Conservation (phyloP, 1,140 invertebrate species). For the Monochamus saltuarius region DNA sequence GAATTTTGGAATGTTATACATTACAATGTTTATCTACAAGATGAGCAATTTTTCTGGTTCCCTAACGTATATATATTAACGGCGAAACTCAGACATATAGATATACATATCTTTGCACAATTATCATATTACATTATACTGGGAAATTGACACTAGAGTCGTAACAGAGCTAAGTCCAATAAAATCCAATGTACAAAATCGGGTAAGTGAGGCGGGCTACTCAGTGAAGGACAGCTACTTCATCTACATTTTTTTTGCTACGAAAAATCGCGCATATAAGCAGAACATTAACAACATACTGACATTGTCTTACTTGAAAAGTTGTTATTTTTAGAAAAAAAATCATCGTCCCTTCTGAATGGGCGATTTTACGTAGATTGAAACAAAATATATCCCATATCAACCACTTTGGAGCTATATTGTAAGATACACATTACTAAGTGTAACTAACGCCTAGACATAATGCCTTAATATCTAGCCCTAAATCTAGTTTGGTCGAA, state of each 20-base stretch:
- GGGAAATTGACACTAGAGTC: constrained; percentile 39
- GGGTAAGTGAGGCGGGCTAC: constrained; percentile 41
- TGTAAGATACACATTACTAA: too few species aligned
- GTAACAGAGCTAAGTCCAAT: constrained; percentile 43
- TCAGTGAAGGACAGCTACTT: constrained; percentile 18
- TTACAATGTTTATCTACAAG: constrained; percentile 36
- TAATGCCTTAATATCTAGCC: constrained; percentile 9
- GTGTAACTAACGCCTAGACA: too few species aligned
- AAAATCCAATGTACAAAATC: constrained; percentile 44
- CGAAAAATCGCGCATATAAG: too few species aligned
- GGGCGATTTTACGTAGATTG: too few species aligned
- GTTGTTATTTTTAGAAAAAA: too few species aligned
- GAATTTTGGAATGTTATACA: too few species aligned
- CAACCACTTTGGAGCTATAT: too few species aligned
- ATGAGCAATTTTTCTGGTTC: constrained; percentile 46
- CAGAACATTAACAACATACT: too few species aligned
- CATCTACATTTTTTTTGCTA: too few species aligned
- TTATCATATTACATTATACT: constrained; percentile 30
- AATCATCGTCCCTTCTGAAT: too few species aligned
- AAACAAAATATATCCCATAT: too few species aligned
- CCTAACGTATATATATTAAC: constrained; percentile 46
- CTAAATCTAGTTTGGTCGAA: constrained; percentile 26
- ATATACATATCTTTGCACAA: constrained; percentile 29
- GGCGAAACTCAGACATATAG: constrained; percentile 35
- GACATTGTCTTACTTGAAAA: too few species aligned